Evolutionary conservation across 2,888 invertebrate genomes (phyloP).

Genomic region (Melolontha melolontha): DNA sequence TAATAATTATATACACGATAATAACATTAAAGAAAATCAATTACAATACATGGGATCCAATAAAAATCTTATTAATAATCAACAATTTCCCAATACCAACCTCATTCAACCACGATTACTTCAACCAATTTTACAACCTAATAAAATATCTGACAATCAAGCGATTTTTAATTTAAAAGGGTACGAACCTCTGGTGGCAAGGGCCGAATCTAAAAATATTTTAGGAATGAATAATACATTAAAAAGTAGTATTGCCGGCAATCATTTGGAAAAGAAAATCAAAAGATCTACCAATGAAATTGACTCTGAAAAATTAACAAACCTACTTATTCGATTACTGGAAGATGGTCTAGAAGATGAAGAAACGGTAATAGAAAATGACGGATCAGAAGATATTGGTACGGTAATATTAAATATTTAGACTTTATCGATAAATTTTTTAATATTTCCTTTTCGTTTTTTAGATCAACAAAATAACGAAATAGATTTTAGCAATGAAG

Average conservation of each 20-base stretch:
- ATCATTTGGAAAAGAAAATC: not conserved
- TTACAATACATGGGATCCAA: not conserved
- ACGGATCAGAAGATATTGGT: constrained; percentile 27
- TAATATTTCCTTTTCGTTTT: constrained; percentile 1
- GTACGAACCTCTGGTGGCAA: too few species aligned
- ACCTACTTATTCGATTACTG: not conserved
- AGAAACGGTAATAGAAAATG: not conserved
- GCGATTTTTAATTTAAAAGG: too few species aligned
- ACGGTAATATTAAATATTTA: constrained; percentile 24
- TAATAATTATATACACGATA: not conserved
- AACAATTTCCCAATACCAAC: not conserved
- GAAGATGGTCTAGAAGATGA: constrained; percentile 3
- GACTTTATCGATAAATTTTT: not conserved
- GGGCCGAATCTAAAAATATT: too few species aligned
- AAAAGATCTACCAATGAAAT: constrained; percentile 7
- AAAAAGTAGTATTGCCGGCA: not conserved
- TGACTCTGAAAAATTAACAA: not conserved
- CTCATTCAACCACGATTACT: not conserved
- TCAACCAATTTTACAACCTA: too few species aligned
- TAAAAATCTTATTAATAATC: not conserved
- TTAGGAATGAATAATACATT: not conserved
- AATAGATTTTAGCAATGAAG: constrained; percentile 3
- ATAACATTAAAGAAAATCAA: not conserved
- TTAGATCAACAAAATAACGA: constrained; percentile 15
- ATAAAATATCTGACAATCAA: too few species aligned